Evolutionary conservation across 1,140 invertebrate genomes (phyloP).

Genomic region (Bombus haemorrhoidalis): DNA sequence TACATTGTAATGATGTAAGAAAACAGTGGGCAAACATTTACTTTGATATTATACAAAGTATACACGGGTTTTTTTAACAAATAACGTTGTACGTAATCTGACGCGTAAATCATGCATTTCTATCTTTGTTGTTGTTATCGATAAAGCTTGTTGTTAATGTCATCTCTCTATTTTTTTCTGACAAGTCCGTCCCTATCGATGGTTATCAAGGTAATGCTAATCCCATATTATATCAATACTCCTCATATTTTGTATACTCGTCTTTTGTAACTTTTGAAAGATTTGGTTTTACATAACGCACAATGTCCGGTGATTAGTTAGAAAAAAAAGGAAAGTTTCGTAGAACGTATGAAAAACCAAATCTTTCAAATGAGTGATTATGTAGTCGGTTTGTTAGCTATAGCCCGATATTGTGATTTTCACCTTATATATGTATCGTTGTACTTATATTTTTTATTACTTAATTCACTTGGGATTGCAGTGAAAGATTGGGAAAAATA

Average conservation of each 20-base stretch:
- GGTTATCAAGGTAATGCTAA: slow-evolving; percentile 83
- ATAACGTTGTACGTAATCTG: slow-evolving; percentile 51
- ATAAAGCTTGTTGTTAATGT: slow-evolving; percentile 83
- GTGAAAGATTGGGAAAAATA: slow-evolving; percentile 36
- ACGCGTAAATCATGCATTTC: slow-evolving; percentile 75
- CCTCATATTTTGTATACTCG: slow-evolving; percentile 78
- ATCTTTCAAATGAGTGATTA: slow-evolving; percentile 75
- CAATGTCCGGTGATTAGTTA: neutral
- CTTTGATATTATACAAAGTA: slow-evolving; percentile 54
- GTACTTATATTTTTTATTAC: slow-evolving; percentile 55
- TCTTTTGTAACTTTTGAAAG: slow-evolving; percentile 77
- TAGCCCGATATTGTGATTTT: slow-evolving; percentile 70
- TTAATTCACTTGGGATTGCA: slow-evolving; percentile 55
- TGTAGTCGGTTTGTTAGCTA: slow-evolving; percentile 76
- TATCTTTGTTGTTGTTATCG: slow-evolving; percentile 79
- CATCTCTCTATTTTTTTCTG: slow-evolving; percentile 83
- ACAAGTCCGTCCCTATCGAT: slow-evolving; percentile 83
- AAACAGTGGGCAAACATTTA: slow-evolving; percentile 69
- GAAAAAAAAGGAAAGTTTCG: neutral
- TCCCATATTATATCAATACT: slow-evolving; percentile 83
- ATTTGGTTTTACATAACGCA: slow-evolving; percentile 69
- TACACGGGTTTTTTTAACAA: slow-evolving; percentile 39
- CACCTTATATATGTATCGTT: slow-evolving; percentile 63
- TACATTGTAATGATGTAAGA: neutral
- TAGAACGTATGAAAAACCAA: slow-evolving; percentile 58